Base-by-base conservation (phyloP, 2,797 vertebrate species). In the Manis crassicaudata region DNA sequence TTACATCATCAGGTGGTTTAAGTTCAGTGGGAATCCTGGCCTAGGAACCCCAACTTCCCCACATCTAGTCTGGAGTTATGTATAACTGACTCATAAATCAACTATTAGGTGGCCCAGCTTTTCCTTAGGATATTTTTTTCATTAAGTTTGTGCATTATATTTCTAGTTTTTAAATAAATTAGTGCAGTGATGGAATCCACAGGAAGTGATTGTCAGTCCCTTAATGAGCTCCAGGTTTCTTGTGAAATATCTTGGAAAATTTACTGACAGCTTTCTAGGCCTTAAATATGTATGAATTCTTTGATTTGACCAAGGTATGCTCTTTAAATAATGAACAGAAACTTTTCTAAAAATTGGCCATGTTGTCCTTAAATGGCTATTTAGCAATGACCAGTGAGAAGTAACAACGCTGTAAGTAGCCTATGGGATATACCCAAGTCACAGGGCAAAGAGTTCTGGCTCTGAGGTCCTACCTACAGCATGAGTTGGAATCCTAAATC, bases 141-240 rank as follows among this genome's bases (percentile, higher is more conserved):
- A 58, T 77, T 52, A 88, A 88, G 25, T 94, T 73, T 94, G 17
- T 14, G 5, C 29, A 4, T 63, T 84, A 18, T 5, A 40, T 90
- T 88, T 91, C 37, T 87, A 76, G 75, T 84, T 94, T 95, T 93
- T 40, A 81, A 93, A 62, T 83, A 94, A 88, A 68, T 77, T 70
- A 75, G n/a, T 52, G 1, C 32, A 50, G 6, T 56, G 56, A 25
- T 46, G 10, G 17, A 62, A 87, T 86, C 35, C 58, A 35, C 16
- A 14, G n/a, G 32, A 72, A 60, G 73, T 85, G 23, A 87, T 43
- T 58, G 52, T 72, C 0, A 86, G 6, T 37, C 17, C 52, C 58
- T 94, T 85, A 67, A 90, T 60, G 86, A 63, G 18, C 76, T 83
- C n/a, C 32, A 80, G 5, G 58, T 79, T 88, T 88, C 95, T 77